A percentile compares a stretch with the other conserved stretches of the same genome.
phyloP scores from a whole-genome alignment of 2,888 invertebrate genomes.

The Digitonthophagus gazella region DNA sequence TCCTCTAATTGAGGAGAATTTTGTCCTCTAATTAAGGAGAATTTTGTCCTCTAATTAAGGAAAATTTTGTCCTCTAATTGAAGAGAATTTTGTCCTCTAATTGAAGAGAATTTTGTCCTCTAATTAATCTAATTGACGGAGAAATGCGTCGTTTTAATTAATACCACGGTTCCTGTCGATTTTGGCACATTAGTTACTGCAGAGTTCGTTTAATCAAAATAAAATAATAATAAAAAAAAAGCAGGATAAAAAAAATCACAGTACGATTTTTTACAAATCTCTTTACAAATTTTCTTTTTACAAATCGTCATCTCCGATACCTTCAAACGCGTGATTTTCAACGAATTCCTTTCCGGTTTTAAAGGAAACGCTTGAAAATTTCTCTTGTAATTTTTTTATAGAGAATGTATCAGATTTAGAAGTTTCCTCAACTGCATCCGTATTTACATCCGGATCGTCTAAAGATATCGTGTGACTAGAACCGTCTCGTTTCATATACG shows the following conservation, averaged over 20 bases:
- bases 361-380: slow-evolving; percentile 69
- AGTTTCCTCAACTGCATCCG: slow-evolving; percentile 10
- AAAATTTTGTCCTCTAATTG: too few species aligned
- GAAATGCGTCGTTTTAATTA: not conserved
- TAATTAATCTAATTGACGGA: not conserved
- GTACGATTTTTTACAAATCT: not conserved
- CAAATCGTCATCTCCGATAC: slow-evolving; percentile 92
- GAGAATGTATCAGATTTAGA: slow-evolving; percentile 59
- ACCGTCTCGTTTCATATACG: slow-evolving; percentile 72
- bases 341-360: slow-evolving; percentile 70
- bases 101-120: too few species aligned
- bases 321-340: slow-evolving; percentile 91
- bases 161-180: not conserved
- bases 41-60: too few species aligned
- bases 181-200: not conserved
- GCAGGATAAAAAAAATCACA: not conserved
- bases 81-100: too few species aligned
- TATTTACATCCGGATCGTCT: slow-evolving; percentile 41
- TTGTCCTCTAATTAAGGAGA: too few species aligned
- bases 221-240: too few species aligned
- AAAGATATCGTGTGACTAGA: slow-evolving; percentile 64
- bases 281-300: slow-evolving; percentile 44
- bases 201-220: too few species aligned
- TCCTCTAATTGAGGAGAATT: too few species aligned
- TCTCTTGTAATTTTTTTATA: slow-evolving; percentile 72